Evolutionary conservation across 1,140 invertebrate species (phyloP), one percentile per base, ranked within the genome.

Genomic region (Uloborus diversus): DNA sequence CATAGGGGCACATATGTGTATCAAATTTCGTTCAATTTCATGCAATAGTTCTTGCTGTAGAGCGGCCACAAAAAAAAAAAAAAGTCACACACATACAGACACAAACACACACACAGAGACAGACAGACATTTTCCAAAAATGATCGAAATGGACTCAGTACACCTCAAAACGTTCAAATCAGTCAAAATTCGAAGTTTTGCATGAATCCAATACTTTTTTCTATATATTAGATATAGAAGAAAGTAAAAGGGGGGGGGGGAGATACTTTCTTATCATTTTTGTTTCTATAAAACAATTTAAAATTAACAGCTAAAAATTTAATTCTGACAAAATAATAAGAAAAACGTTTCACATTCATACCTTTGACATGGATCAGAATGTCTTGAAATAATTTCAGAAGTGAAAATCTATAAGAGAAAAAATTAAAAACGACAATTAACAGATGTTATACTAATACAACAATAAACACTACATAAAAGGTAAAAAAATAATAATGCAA

Each of bases 401-500:
- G 30, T 4, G 75, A 78, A 78, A 78, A 78, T 28, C 62, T 66
- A 61, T 14, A 61, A 30, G 20, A 11, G n/a, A 20, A 78, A 66
- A 30, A 66, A 57, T 1, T 14, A 56, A 9, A 9, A n/a, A 14
- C 14, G 23, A 56, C 20, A 56, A n/a, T 14, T 1, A n/a, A 14
- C 25, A 56, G 23, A 20, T 20, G 9, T 20, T 56, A 1, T n/a
- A 27, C 9, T 20, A 11, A 20, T 20, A 27, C 23, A n/a, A 56
- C n/a, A 56, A n/a, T 20, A 1, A 56, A 14, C 20, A 14, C 25
- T 56, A 14, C 9, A 56, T 56, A 56, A 56, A 56, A 56, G 9
- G 9, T 56, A 9, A 56, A 9, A 11, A 14, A 9, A 20, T 56
- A 9, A 9, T 56, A n/a, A 2, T 20, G 11, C 14, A 56, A 27